Base-by-base conservation (phyloP, 2,888 invertebrate species). In the Ichneumoninae sp. region DNA sequence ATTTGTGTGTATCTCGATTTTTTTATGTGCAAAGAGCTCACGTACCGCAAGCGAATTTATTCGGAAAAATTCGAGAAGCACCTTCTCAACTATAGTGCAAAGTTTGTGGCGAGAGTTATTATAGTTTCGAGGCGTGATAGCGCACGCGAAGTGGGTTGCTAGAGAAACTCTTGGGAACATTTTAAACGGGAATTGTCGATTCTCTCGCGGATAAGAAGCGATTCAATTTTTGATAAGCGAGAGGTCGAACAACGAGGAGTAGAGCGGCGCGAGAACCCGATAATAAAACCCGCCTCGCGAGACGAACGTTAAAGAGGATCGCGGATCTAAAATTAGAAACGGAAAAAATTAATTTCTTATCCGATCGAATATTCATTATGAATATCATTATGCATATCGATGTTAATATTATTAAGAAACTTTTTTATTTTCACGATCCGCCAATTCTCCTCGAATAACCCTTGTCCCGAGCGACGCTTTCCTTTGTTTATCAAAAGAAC, bases 181-280 rank as follows among this genome's bases (percentile, higher is more conserved):
- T 74, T 60, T 13, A 57, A 26, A 40, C 13, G 19, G 26, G 16
- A 47, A 47, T 33, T 62, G 60, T 33, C 10, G 47, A 62, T 40
- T 62, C 30, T 74, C 60, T 74, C 60, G 74, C 62, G 33, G 30
- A 50, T 33, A 19, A n/a, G 8, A 40, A 40, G 47, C 19, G 26
- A 62, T 69, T 47, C 3, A 33, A 66, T 57, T 7, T 70, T 60
- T 33, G 69, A 70, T 33, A 33, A 77, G 40, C 44, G n/a, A 77
- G 68, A 57, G 44, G 47, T 26, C 50, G 69, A 69, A 60, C 30
- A 69, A 60, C 78, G 54, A 68, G 47, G 19, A 52, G 40, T 40
- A 44, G 33, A 74, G 47, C 60, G 62, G 26, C n/a, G 33, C 57
- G 47, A 44, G 40, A 36, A 36, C 7, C 22, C 50, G 47, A 57